These are phyloP conservation scores for Ichneumoninae sp. DNA, from an alignment of 2,888 invertebrate genomes.

Conservation along the genomic window DNA sequence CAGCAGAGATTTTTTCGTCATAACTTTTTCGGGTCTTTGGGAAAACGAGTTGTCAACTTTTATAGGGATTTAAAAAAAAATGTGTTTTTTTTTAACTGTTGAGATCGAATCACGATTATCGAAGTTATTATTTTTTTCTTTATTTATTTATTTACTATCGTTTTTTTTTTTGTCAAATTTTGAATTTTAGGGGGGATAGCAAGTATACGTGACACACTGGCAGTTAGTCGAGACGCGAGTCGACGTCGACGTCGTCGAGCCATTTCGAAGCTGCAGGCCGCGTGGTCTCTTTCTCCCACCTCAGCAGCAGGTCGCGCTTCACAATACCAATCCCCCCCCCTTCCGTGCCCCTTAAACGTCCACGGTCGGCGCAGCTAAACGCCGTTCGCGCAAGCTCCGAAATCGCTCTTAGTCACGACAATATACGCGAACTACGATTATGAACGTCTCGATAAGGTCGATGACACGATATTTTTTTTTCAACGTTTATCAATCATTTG, in stretches of 20 bases:
- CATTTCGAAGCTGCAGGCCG: conserved; percentile 64
- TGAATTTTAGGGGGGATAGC: not conserved
- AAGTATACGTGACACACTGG: conserved; percentile 60
- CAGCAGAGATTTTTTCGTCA: conserved; percentile 36
- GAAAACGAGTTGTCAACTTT: not conserved
- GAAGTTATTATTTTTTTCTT: not conserved
- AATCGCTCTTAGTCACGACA: conserved; percentile 56
- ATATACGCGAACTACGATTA: not conserved
- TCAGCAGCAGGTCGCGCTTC: conserved; percentile 58
- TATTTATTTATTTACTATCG: not conserved
- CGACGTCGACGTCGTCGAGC: conserved; percentile 62
- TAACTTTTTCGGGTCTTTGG: not conserved
- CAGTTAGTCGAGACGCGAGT: conserved; percentile 65
- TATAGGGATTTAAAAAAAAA: not conserved
- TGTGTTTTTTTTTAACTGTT: conserved; percentile 1
- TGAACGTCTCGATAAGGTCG: not conserved
- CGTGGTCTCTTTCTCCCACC: conserved; percentile 67
- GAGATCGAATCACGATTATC: not conserved
- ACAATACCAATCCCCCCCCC: conserved; percentile 61
- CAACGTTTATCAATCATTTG: not conserved
- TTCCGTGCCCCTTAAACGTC: conserved; percentile 24
- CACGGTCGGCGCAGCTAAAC: conserved; percentile 63
- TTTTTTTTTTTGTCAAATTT: not conserved
- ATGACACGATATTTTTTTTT: not conserved
- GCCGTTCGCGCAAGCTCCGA: conserved; percentile 71